These are phyloP conservation scores for Nyleta sp. DNA, from an alignment of 2,888 invertebrate species.

Conservation along the genomic window DNA sequence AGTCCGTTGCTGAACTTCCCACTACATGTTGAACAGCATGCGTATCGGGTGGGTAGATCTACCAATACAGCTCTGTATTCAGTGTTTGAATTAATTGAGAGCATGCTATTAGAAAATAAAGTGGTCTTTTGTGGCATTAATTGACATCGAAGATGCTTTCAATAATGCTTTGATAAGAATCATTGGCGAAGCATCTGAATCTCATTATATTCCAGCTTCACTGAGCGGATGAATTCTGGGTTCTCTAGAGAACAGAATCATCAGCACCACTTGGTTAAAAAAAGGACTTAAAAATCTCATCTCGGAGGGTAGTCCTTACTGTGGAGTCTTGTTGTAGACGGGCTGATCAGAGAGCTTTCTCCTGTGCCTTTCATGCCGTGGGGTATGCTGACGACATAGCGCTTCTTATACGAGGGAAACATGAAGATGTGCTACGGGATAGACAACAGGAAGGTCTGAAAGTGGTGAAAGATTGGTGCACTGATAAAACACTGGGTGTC, in stretches of 20 bases:
- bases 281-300: not conserved
- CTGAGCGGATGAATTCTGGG: not conserved
- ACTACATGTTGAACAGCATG: slow-evolving; percentile 56
- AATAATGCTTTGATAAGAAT: not conserved
- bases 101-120: not conserved
- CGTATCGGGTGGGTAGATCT: slow-evolving; percentile 62
- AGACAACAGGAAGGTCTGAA: too few relatives aligned
- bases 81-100: too few relatives aligned
- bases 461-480: too few relatives aligned
- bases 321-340: not conserved
- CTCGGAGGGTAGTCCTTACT: not conserved
- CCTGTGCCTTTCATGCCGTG: not conserved
- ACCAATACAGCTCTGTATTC: slow-evolving; percentile 51
- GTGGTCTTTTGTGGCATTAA: not conserved
- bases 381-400: not conserved
- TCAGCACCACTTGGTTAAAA: too few relatives aligned
- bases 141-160: too few relatives aligned
- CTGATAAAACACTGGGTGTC: too few relatives aligned
- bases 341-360: not conserved
- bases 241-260: too few relatives aligned
- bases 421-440: not conserved
- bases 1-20: slow-evolving; percentile 10
- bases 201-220: not conserved
- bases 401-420: not conserved
- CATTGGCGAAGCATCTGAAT: not conserved